Conservation (phyloP, 2,113 vertebrate genomes). For the Eclectus roratus region DNA sequence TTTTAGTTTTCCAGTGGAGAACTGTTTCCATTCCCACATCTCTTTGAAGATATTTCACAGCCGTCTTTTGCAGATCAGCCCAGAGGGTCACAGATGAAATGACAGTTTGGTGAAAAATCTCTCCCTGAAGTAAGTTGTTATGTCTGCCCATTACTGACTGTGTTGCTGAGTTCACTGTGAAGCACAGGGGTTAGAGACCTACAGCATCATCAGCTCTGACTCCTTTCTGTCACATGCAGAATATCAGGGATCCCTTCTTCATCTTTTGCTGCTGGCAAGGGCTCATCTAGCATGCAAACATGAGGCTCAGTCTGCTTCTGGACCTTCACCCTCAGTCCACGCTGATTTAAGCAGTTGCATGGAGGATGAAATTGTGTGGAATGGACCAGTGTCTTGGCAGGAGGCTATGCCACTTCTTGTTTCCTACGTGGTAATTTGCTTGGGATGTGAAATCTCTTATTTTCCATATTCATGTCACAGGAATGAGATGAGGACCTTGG, state of each 20-base stretch:
- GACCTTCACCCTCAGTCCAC: background rate
- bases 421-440: background rate
- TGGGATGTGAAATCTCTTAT: background rate
- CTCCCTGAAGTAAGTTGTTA: constrained; percentile 31
- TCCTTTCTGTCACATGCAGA: background rate
- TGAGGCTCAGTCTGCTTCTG: background rate
- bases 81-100: background rate
- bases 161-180: background rate
- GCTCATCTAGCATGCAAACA: background rate
- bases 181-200: background rate
- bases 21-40: background rate
- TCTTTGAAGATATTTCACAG: background rate
- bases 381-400: background rate
- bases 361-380: background rate
- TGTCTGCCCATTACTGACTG: background rate
- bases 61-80: background rate
- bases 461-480: background rate
- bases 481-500: background rate
- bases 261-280: background rate
- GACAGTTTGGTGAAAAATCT: constrained; percentile 38
- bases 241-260: background rate
- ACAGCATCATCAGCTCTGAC: background rate
- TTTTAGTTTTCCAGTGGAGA: background rate
- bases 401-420: background rate
- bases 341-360: background rate